Evolutionary conservation across 2,113 vertebrate species (phyloP), one percentile per base, ranked within the genome.

Genomic region (Ibidorhyncha struthersii): DNA sequence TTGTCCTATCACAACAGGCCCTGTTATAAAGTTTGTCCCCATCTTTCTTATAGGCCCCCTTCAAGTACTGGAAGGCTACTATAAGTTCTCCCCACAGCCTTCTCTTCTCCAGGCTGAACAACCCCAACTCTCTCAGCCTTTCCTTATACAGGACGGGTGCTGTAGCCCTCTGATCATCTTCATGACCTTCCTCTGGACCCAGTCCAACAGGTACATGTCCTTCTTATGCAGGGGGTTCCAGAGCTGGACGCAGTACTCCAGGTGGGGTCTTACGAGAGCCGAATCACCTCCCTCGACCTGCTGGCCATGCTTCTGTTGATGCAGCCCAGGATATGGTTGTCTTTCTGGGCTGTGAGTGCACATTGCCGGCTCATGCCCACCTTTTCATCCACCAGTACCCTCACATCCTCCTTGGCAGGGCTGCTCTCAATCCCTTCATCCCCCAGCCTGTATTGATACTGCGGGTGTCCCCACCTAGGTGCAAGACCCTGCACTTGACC

Each of bases 141-240:
- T 72, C 21, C 6, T 50, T 22, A 40, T 32, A 30, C 0, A 19
- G 15, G 10, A 66, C 45, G 62, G 9, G 3, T 40, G 4, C 10
- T 88, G 18, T 10, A 66, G 26, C 16, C 18, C 34, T n/a, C 47
- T 21, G 12, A 13, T 47, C 4, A 30, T 56, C 32, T 70, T 18
- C 27, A 8, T 58, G 36, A 7, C 22, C 13, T 25, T 62, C 13
- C 25, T 72, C 41, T 72, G 74, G 41, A n/a, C 58, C 27, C 5
- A 0, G 0, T 65, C 49, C 1, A 2, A 25, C 47, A n/a, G 7
- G 14, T 29, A 41, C 7, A 4, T 4, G 4, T 38, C 7, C 13
- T 38, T 58, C 40, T 3, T 23, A 3, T 30, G 4, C 0, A 52
- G 50, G 12, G 11, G 21, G 4, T 8, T 5, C 15, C 56, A 82